Base-by-base conservation (phyloP, 2,888 invertebrate species). In the Sminthurides aquaticus region DNA sequence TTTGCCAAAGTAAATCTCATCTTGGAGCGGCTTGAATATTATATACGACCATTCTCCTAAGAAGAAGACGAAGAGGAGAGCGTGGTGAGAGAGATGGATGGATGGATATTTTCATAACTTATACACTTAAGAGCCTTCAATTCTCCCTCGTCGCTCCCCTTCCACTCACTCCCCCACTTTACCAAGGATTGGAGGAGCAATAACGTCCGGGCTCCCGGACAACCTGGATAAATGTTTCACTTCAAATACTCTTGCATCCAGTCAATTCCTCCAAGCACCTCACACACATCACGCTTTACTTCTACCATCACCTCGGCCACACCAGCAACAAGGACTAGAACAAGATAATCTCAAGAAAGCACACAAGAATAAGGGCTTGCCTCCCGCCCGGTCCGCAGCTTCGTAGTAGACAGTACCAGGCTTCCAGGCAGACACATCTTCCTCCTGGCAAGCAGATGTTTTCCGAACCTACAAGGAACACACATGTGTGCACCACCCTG, bases 401-500 rank as follows among this genome's bases (percentile, higher is more conserved):
- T n/a, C n/a, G n/a, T n/a, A n/a, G n/a, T n/a, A n/a, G n/a, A n/a
- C n/a, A n/a, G n/a, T n/a, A n/a, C n/a, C n/a, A n/a, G n/a, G n/a
- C 43, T 34, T 34, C 8, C 8, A 34, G 43, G 5, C 43, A 34
- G 43, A 34, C 43, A 11, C 43, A 34, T 34, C 43, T 15, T 34
- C 43, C 43, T 5, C 15, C 43, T 61, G 62, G 27, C 55, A 11
- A 48, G 62, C 62, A 62, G 62, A 62, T 62, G 62, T 62, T 62
- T 43, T 57, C 57, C 62, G 49, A 49, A 57, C 62, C 56, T 62
- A 27, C n/a, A 56, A 27, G 34, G 18, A 20, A 61, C 49, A 57
- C 5, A 34, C 43, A 34, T 34, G 43, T 34, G 43, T 15, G 15
- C 43, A 15, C 43, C 43, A 34, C 15, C 8, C 57, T 62, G 62